Percentiles rank a stretch among this genome's conserved stretches.
Conservation (phyloP, 2,113 vertebrate species). For the Caranx ignobilis region DNA sequence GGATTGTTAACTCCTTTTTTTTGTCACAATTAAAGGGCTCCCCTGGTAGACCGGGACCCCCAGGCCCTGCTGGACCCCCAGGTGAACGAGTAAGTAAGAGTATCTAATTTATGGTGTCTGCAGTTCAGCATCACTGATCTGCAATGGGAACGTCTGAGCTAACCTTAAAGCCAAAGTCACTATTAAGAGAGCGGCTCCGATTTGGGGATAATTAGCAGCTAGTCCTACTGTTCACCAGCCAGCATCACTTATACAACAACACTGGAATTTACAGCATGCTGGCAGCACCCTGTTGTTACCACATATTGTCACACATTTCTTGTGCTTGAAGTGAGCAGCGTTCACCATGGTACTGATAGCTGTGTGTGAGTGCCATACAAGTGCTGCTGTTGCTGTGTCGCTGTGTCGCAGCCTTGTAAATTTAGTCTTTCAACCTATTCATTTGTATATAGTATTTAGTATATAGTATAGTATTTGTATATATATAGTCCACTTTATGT, state of each 20-base stretch:
- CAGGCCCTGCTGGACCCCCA: slow-evolving; percentile 92
- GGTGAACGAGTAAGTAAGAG: slow-evolving; percentile 92
- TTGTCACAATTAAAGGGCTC: slow-evolving; percentile 87
- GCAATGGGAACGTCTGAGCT: slow-evolving; percentile 3
- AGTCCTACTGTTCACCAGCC: slow-evolving; percentile 24
- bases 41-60: slow-evolving; percentile 91
- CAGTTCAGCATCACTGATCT: slow-evolving; percentile 30
- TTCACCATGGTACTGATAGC: slow-evolving; percentile 29
- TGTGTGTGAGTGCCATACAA: neutral
- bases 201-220: slow-evolving; percentile 44
- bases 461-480: no score
- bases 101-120: slow-evolving; percentile 31
- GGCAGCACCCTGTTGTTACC: slow-evolving; percentile 42
- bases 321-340: slow-evolving; percentile 34
- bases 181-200: slow-evolving; percentile 23
- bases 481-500: slow-evolving; percentile 35
- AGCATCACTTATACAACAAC: slow-evolving; percentile 48
- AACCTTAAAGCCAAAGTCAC: slow-evolving; percentile 25
- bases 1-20: slow-evolving; percentile 59
- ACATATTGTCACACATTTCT: slow-evolving; percentile 36
- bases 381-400: slow-evolving; percentile 10
- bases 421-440: slow-evolving; percentile 19
- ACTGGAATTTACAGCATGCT: slow-evolving; percentile 45
- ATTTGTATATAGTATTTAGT: slow-evolving; percentile 9
- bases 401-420: slow-evolving; percentile 40